phyloP scores from a whole-genome alignment of 2,113 vertebrate species.

The Xenopus tropicalis region DNA sequence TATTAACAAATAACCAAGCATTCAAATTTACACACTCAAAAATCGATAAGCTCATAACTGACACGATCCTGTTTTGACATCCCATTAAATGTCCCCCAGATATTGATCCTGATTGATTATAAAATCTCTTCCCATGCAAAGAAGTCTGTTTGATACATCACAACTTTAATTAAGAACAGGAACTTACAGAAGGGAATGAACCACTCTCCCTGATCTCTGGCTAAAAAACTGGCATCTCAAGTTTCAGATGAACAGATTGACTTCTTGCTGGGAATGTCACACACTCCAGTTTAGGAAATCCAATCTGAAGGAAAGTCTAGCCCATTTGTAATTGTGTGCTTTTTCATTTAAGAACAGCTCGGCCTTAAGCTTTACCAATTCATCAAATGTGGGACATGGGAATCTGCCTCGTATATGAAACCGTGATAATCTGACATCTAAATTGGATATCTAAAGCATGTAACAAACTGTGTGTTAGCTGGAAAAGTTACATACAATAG shows the following conservation, averaged over 20 bases:
- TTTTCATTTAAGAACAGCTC: neutral
- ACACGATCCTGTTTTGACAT: too few species aligned
- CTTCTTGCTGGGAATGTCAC: neutral
- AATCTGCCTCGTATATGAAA: neutral
- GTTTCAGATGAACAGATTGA: neutral
- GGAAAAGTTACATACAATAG: neutral
- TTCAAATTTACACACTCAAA: too few species aligned
- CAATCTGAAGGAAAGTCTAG: neutral
- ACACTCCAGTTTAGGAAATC: neutral
- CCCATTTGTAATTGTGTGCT: conserved; percentile 25
- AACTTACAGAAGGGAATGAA: neutral
- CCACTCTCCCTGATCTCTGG: neutral
- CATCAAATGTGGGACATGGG: neutral
- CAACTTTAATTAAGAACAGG: neutral
- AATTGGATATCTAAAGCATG: too few species aligned
- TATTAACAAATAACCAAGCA: too few species aligned
- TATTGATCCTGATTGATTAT: too few species aligned
- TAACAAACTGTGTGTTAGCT: neutral
- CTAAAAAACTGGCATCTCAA: neutral
- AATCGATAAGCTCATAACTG: too few species aligned
- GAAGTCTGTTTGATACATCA: neutral
- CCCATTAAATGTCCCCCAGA: too few species aligned
- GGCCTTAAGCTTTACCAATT: neutral
- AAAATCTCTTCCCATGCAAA: too few species aligned
- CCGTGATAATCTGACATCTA: neutral